These are phyloP conservation scores for Drosophila biarmipes DNA, from an alignment of 1,140 invertebrate genomes.

Conservation along the genomic window DNA sequence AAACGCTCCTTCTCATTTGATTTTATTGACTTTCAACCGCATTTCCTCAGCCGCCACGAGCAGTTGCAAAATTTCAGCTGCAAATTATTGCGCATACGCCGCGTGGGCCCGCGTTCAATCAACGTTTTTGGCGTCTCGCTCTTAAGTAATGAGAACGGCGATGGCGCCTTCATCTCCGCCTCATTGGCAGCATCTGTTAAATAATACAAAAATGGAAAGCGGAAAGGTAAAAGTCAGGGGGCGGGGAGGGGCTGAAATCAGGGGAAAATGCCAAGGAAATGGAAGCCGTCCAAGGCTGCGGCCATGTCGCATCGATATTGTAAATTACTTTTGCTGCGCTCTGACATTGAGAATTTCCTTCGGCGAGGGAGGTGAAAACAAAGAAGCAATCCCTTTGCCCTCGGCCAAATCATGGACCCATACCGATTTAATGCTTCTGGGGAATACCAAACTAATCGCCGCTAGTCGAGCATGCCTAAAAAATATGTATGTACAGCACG, in stretches of 20 bases:
- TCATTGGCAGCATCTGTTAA: constrained; percentile 55
- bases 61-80: constrained; percentile 10
- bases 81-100: constrained; percentile 30
- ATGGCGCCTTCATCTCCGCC: constrained; percentile 34
- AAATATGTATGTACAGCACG: not conserved
- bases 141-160: constrained; percentile 50
- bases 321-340: constrained; percentile 36
- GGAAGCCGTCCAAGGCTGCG: constrained; percentile 41
- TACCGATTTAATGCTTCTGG: constrained; percentile 58
- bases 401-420: constrained; percentile 56
- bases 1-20: constrained; percentile 20
- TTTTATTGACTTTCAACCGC: constrained; percentile 36
- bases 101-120: constrained; percentile 27
- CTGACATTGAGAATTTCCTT: constrained; percentile 24
- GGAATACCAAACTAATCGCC: constrained; percentile 37
- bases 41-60: not conserved
- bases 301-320: constrained; percentile 45
- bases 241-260: not conserved
- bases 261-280: constrained; percentile 23
- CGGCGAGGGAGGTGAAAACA: not conserved
- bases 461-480: constrained; percentile 1
- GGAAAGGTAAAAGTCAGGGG: constrained; percentile 8
- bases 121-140: constrained; percentile 32
- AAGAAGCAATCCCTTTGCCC: constrained; percentile 12
- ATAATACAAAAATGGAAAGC: constrained; percentile 16